A percentile compares a stretch with the other conserved stretches of the same genome.
Conservation (phyloP, 1,140 invertebrate species). For the Cotesia typhae region DNA sequence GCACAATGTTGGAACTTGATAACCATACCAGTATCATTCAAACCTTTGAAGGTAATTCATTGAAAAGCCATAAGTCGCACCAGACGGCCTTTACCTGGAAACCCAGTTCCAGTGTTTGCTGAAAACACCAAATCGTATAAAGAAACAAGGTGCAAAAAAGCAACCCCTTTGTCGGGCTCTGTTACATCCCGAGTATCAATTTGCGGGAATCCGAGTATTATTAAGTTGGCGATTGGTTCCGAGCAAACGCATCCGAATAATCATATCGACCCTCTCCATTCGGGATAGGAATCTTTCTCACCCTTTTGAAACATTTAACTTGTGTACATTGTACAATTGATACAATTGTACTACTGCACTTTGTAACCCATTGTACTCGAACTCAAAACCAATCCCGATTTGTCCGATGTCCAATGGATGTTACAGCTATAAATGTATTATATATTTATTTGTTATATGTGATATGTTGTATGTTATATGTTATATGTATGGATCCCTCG, state of each 20-base stretch:
- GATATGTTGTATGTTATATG: background rate
- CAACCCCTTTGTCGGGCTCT: slow-evolving; percentile 35
- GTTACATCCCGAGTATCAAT: slow-evolving; percentile 34
- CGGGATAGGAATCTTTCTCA: background rate
- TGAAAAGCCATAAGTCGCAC: slow-evolving; percentile 5
- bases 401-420: slow-evolving; percentile 30
- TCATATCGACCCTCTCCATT: slow-evolving; percentile 8
- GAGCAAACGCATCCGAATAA: slow-evolving; percentile 1
- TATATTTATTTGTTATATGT: background rate
- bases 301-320: slow-evolving; percentile 27
- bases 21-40: background rate
- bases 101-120: slow-evolving; percentile 39
- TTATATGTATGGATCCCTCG: slow-evolving; percentile 48
- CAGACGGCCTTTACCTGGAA: slow-evolving; percentile 42
- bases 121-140: background rate
- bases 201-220: slow-evolving; percentile 35
- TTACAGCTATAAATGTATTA: no score
- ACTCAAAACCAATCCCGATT: slow-evolving; percentile 12
- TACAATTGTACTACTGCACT: background rate
- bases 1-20: background rate
- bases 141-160: background rate
- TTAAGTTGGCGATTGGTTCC: slow-evolving; percentile 32
- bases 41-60: slow-evolving; percentile 21
- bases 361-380: slow-evolving; percentile 17
- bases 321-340: background rate